Evolutionary conservation across 2,888 invertebrate genomes (phyloP).

Genomic region (Epistrophella euchroma): DNA sequence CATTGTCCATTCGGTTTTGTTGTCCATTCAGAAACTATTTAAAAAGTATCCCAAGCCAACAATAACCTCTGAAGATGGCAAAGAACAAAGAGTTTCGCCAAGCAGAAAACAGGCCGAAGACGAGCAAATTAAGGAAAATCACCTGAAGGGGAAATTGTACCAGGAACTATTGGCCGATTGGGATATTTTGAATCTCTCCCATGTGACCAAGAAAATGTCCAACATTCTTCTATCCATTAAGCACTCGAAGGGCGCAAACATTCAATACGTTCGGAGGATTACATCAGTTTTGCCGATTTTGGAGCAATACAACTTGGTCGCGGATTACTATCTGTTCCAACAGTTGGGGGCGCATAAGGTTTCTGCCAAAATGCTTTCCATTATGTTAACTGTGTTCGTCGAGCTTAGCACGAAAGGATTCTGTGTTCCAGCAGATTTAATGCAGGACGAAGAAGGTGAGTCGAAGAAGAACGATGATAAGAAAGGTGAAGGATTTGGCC

Average conservation of each 20-base stretch:
- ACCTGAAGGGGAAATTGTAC: conserved; percentile 88
- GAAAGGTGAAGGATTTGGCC: conserved; percentile 91
- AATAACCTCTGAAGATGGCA: background rate
- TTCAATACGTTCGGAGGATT: conserved; percentile 78
- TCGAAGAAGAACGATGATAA: conserved; percentile 85
- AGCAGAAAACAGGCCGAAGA: conserved; percentile 56
- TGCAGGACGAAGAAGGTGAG: conserved; percentile 89
- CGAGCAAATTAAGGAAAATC: conserved; percentile 86
- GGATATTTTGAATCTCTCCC: conserved; percentile 85
- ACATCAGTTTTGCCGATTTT: conserved; percentile 87
- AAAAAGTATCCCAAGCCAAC: conserved; percentile 83
- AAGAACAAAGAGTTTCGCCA: conserved; percentile 71
- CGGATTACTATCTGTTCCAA: conserved; percentile 91
- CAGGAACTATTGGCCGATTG: conserved; percentile 87
- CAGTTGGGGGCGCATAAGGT: conserved; percentile 91
- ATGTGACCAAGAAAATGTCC: conserved; percentile 82
- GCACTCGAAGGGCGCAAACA: conserved; percentile 81
- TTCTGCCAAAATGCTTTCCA: conserved; percentile 92
- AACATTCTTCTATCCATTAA: conserved; percentile 84
- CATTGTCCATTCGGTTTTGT: conserved; percentile 85
- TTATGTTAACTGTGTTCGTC: conserved; percentile 92
- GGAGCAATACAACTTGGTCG: conserved; percentile 90
- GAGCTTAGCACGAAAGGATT: conserved; percentile 95
- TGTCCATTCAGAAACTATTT: conserved; percentile 86
- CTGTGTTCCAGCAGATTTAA: conserved; percentile 94